These are phyloP conservation scores for Epizoanthus scotinus DNA, from an alignment of 92 coral and sea anemone genomes.

Conservation along the genomic window DNA sequence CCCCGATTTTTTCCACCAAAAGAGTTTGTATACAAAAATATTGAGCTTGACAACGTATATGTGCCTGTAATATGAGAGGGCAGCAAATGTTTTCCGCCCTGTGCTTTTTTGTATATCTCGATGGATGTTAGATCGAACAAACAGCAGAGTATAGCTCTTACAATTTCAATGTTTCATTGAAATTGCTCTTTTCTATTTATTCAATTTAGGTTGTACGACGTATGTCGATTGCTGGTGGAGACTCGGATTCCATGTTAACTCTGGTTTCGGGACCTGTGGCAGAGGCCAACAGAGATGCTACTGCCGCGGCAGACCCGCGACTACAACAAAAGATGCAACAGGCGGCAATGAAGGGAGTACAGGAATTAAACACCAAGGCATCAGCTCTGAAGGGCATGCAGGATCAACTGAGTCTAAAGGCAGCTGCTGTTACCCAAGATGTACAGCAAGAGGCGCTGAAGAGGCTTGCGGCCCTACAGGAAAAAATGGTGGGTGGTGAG, in stretches of 20 bases:
- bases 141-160: too few relatives aligned
- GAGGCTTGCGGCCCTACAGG: slow-evolving; percentile 81
- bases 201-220: slow-evolving; percentile 14
- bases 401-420: slow-evolving; percentile 28
- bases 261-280: slow-evolving; percentile 13
- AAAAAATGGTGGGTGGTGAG: slow-evolving; percentile 91
- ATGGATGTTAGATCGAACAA: too few relatives aligned
- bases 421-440: slow-evolving; percentile 46
- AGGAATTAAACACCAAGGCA: slow-evolving; percentile 46
- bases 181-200: neutral
- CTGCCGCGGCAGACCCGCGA: slow-evolving; percentile 22
- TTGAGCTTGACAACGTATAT: too few relatives aligned
- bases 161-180: too few relatives aligned
- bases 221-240: slow-evolving; percentile 20
- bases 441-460: slow-evolving; percentile 76
- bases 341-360: slow-evolving; percentile 47
- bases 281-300: slow-evolving; percentile 33
- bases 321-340: slow-evolving; percentile 54
- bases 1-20: neutral
- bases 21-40: too few relatives aligned
- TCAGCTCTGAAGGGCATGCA: slow-evolving; percentile 58
- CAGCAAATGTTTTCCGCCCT: too few relatives aligned
- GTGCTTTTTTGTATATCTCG: neutral
- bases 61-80: too few relatives aligned
- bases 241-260: neutral